Evolutionary conservation across 2,888 invertebrate species (phyloP), one percentile per base, ranked within the genome.

Genomic region (Sphecodes monilicornis): DNA sequence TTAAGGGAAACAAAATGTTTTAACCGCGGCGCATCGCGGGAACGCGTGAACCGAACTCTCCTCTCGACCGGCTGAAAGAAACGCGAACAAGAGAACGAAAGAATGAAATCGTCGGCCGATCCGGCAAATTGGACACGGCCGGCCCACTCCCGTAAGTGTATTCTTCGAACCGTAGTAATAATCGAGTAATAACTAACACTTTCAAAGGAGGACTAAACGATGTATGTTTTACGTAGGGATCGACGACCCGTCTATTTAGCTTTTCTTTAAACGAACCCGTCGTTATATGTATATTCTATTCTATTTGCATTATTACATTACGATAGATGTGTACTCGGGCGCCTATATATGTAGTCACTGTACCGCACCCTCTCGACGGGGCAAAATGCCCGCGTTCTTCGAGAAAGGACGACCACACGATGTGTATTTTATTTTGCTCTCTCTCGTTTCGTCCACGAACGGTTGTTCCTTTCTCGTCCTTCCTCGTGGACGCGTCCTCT

Each of bases 131-230:
- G 80, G 76, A 26, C 16, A 66, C 85, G 88, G 80, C 84, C 78
- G 87, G 84, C 86, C 88, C 54, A 68, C 85, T 90, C 89, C 85
- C 88, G 86, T 82, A 85, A 89, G 90, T 91, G 92, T 93, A 93
- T 91, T 93, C 92, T 91, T 91, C 88, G 89, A 80, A 85, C 90
- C 92, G 46, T 74, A 78, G 93, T 92, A 92, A 92, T 93, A 93
- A 93, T 92, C 90, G 91, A 92, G 91, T 90, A 91, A 91, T 18
- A n/a, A 77, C 77, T 83, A 66, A 76, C 64, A 72, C 76, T 78
- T 79, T 77, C 70, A 82, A 73, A 80, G 66, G 78, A 76, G 69
- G 57, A 80, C 54, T 74, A 83, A 86, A 86, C 75, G 88, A 86
- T 86, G 88, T 85, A 86, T 89, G 86, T 89, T 90, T 91, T 86